Evolutionary conservation across 2,888 invertebrate genomes (phyloP).

Genomic region (Oeneis ivallda): DNA sequence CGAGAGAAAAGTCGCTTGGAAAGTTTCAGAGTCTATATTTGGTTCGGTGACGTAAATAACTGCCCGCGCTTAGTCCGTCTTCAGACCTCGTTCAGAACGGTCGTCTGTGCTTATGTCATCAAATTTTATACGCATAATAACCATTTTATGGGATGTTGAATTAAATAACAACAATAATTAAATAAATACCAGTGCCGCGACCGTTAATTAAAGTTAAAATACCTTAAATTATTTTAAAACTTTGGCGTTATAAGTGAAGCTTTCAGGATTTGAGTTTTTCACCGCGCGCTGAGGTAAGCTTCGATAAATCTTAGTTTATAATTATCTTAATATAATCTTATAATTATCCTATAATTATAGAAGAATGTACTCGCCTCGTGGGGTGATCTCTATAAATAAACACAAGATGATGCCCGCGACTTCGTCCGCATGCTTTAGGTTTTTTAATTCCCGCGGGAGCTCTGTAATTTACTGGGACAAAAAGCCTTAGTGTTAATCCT

Average conservation of each 20-base stretch:
- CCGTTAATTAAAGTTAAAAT: background rate
- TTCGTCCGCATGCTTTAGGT: too few relatives aligned
- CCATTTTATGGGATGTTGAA: constrained; percentile 30
- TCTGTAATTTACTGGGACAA: too few relatives aligned
- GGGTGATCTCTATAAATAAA: background rate
- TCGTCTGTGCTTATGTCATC: constrained; percentile 45
- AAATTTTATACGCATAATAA: constrained; percentile 34
- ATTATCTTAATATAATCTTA: too few relatives aligned
- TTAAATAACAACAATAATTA: constrained; percentile 22
- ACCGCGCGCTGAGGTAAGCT: constrained; percentile 15
- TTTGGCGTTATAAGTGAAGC: constrained; percentile 13
- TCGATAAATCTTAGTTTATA: background rate
- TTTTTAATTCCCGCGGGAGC: too few relatives aligned
- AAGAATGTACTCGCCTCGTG: constrained; percentile 2
- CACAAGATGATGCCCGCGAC: too few relatives aligned
- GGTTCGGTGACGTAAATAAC: constrained; percentile 66
- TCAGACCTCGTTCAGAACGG: constrained; percentile 64
- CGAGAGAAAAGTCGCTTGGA: constrained; percentile 49
- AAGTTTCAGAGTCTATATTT: constrained; percentile 62
- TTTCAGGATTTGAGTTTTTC: constrained; percentile 22
- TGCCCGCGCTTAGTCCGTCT: constrained; percentile 68
- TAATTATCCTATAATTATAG: constrained; percentile 6
- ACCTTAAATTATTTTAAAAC: constrained; percentile 30
- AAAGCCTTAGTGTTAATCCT: too few relatives aligned
- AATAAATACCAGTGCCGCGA: constrained; percentile 19